Evolutionary conservation across 2,113 vertebrate species (phyloP).

Genomic region (Mionectes macconnelli): DNA sequence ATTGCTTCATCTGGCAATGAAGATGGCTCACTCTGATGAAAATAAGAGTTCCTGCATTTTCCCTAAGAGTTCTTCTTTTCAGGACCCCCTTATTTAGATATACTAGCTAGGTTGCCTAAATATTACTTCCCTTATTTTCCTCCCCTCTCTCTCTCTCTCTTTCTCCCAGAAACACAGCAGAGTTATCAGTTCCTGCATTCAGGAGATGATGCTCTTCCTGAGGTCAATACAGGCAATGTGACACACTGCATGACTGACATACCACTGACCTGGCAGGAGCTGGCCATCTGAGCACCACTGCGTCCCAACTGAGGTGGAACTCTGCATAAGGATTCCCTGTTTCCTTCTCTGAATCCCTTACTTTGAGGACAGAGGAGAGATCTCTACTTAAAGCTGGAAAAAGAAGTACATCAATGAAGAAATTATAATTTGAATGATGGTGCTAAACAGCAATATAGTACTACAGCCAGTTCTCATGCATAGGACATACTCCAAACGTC

Average conservation of each 20-base stretch:
- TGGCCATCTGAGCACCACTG: conserved; percentile 66
- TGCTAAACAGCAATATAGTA: conserved; percentile 47
- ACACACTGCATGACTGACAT: conserved; percentile 67
- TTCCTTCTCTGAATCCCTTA: conserved; percentile 67
- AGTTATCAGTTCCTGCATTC: conserved; percentile 3
- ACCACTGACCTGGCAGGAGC: conserved; percentile 66
- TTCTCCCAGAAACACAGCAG: neutral
- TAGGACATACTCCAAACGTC: neutral
- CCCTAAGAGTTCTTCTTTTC: neutral
- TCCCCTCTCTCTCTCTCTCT: neutral
- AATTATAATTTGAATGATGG: conserved; percentile 54
- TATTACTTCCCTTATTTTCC: neutral
- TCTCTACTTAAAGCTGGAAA: conserved; percentile 70
- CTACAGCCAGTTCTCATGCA: conserved; percentile 52
- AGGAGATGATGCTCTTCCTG: conserved; percentile 36
- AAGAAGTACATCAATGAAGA: conserved; percentile 68
- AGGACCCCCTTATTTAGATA: neutral
- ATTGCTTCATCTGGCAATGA: neutral
- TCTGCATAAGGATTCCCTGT: conserved; percentile 67
- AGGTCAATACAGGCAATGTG: conserved; percentile 61
- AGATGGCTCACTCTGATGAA: neutral
- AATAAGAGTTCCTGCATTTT: neutral
- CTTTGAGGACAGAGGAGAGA: conserved; percentile 62
- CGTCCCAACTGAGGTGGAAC: conserved; percentile 57
- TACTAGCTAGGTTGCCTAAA: neutral